phyloP scores from a whole-genome alignment of 2,113 vertebrate genomes.

The Laticauda colubrina region DNA sequence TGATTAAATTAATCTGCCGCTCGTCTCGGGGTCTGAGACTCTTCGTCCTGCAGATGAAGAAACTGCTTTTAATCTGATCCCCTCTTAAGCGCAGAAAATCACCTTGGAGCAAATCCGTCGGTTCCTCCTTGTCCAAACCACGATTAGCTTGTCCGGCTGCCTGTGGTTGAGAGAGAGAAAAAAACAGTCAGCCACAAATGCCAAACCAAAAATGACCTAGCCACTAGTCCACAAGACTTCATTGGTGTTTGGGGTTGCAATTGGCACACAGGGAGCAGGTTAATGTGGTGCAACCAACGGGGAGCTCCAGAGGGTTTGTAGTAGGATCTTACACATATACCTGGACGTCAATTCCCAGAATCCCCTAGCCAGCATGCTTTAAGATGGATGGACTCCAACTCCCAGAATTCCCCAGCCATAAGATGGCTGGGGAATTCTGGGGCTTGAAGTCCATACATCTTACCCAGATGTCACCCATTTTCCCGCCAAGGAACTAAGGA shows the following conservation, averaged over 20 bases:
- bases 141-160: constrained; percentile 88
- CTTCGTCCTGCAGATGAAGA: not conserved
- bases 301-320: not conserved
- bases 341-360: too few species aligned
- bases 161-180: constrained; percentile 49
- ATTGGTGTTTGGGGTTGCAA: not conserved
- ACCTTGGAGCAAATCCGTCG: constrained; percentile 89
- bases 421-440: not conserved
- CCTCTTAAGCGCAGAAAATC: not conserved
- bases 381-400: too few species aligned
- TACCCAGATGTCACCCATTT: not conserved
- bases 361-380: too few species aligned
- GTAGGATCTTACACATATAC: not conserved
- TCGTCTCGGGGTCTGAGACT: not conserved
- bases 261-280: not conserved
- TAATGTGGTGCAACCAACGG: not conserved
- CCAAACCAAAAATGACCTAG: not conserved
- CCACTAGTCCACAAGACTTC: not conserved
- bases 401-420: too few species aligned
- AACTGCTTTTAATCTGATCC: too few species aligned
- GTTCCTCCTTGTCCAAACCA: constrained; percentile 90
- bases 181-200: not conserved
- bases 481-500: not conserved
- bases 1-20: not conserved
- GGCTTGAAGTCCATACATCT: not conserved